Base-by-base conservation (phyloP, 2,113 vertebrate species). In the Acrocephalus arundinaceus region DNA sequence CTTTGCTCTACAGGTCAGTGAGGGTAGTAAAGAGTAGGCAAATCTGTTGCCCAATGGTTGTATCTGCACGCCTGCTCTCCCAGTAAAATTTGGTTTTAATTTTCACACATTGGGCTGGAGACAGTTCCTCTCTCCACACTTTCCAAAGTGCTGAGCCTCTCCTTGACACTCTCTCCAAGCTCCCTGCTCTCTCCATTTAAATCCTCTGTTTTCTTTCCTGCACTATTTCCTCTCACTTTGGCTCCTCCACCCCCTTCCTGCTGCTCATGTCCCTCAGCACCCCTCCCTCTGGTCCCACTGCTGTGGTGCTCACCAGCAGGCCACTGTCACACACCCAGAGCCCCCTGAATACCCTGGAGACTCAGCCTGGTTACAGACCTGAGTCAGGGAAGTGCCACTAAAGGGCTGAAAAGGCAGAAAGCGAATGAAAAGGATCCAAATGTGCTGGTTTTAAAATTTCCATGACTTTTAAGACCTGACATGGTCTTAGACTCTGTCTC, bases 251-350 rank as follows among this genome's bases (percentile, higher is more conserved):
- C 16, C 28, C 30, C 3, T 25, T 83, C 28, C 80, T 31, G 33
- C 52, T 68, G 57, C 54, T 82, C 52, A 14, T 1, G 1, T 20
- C 45, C 33, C 57, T 68, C 43, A 45, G 59, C 57, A 55, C 24
- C 0, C 2, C 31, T 84, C 22, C 0, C 1, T 15, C 57, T 14
- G 31, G 33, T 67, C 14, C 46, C 28, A 13, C 57, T 3, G 54
- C 81, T 13, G 35, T 1, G 0, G 55, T 18, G 10, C 84, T 72
- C 2, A 5, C 21, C 35, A 46, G 48, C 62, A 78, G 0, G 0
- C 12, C 7, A 5, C 39, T 19, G 65, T 17, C 82, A 39, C 73
- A 52, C 78, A 27, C n/a, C 66, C 1, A 1, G 20, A 41, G 78
- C 19, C 67, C 68, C 9, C 7, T 4, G 27, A 77, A n/a, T 1